Conservation (phyloP, 1,140 invertebrate genomes). For the Triops cancriformis region DNA sequence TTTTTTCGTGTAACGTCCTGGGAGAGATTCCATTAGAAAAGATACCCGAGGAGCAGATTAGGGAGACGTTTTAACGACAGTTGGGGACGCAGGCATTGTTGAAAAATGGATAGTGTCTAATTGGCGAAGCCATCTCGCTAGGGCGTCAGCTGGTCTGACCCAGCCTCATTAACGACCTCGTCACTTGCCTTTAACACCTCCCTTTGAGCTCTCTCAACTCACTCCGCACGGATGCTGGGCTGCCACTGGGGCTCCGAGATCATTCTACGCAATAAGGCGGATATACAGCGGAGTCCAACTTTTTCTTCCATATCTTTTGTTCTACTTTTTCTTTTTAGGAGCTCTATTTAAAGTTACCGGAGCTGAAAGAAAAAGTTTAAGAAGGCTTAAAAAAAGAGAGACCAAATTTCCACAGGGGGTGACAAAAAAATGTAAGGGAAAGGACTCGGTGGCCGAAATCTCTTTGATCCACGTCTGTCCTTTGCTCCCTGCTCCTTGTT, state of each 20-base stretch:
- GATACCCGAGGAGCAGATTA: conserved; percentile 3
- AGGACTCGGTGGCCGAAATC: not conserved
- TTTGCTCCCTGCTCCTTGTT: not conserved
- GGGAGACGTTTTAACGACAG: conserved; percentile 2
- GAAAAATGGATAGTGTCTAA: conserved; percentile 10
- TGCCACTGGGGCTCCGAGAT: not conserved
- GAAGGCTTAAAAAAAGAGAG: not conserved
- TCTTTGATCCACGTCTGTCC: conserved; percentile 7
- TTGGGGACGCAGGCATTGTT: conserved; percentile 4
- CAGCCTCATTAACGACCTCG: conserved; percentile 12
- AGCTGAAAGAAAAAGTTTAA: not conserved
- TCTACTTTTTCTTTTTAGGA: not conserved
- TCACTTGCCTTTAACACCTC: conserved; percentile 13
- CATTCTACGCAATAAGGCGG: conserved; percentile 8
- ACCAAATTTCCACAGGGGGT: not conserved
- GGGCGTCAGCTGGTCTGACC: conserved; percentile 11
- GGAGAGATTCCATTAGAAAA: not conserved
- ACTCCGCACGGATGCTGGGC: not conserved
- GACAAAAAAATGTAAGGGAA: not conserved
- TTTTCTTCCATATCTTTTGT: not conserved
- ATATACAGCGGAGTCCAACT: not conserved
- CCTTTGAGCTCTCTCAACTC: not conserved
- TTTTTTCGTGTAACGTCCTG: not conserved
- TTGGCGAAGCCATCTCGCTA: conserved; percentile 8
- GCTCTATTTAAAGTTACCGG: not conserved